phyloP scores from a whole-genome alignment of 2,113 vertebrate species.

The Crocuta crocuta region DNA sequence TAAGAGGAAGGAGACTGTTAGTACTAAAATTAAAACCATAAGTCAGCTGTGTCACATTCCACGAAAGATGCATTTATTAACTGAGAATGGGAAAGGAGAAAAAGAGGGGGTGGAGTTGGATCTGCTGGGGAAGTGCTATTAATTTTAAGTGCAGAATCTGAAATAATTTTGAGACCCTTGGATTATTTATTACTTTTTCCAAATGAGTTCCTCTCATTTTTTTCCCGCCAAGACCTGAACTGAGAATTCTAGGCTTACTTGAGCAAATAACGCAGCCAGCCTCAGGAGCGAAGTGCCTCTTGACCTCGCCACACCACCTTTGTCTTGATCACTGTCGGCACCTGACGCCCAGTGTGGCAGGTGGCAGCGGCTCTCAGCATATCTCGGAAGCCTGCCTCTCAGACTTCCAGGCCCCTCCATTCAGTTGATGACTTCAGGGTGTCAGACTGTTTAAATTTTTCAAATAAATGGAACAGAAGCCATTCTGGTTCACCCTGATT shows the following conservation, averaged over 20 bases:
- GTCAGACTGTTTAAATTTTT: constrained; percentile 39
- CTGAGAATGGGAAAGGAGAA: constrained; percentile 57
- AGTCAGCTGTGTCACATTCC: constrained; percentile 86
- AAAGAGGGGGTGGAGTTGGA: constrained; percentile 13
- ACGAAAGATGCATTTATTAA: constrained; percentile 74
- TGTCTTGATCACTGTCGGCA: background rate
- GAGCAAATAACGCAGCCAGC: background rate
- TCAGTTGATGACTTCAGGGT: constrained; percentile 16
- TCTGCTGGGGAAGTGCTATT: constrained; percentile 39
- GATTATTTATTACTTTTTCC: constrained; percentile 43
- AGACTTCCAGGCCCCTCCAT: constrained; percentile 42
- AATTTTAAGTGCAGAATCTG: background rate
- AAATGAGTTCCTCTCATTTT: background rate
- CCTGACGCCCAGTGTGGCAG: background rate
- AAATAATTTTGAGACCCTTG: background rate
- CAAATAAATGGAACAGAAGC: constrained; percentile 70
- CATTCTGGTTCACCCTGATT: constrained; percentile 68
- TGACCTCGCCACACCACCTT: background rate
- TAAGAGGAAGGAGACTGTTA: constrained; percentile 47
- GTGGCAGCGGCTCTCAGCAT: background rate
- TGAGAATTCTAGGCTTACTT: background rate
- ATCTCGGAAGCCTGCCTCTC: background rate
- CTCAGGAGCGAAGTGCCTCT: background rate
- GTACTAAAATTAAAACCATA: constrained; percentile 59
- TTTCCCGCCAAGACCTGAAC: constrained; percentile 62